A percentile compares a stretch with the other conserved stretches of the same genome.
Evolutionary conservation across 92 coral and sea anemone species (phyloP).

Genomic region (Bergia sp.): DNA sequence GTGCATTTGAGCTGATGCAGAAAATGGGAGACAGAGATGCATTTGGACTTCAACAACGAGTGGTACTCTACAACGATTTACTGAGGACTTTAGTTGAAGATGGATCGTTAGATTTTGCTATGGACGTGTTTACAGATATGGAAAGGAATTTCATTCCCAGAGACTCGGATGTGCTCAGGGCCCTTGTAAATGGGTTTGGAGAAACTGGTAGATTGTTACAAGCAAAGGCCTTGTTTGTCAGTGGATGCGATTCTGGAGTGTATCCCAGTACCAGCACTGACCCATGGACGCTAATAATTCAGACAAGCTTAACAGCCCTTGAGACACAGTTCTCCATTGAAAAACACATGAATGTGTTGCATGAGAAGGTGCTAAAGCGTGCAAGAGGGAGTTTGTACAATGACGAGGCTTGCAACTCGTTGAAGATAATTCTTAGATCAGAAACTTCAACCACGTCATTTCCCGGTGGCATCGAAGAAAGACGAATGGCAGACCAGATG

Average conservation of each 20-base stretch:
- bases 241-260: conserved; percentile 66
- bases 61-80: conserved; percentile 64
- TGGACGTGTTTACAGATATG: conserved; percentile 58
- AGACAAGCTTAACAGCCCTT: conserved; percentile 63
- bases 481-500: conserved; percentile 39
- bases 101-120: conserved; percentile 58
- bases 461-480: neutral
- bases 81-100: conserved; percentile 57
- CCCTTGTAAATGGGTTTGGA: conserved; percentile 71
- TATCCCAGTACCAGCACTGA: conserved; percentile 55
- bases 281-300: conserved; percentile 69
- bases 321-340: conserved; percentile 78
- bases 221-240: conserved; percentile 64
- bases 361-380: conserved; percentile 50
- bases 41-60: conserved; percentile 53
- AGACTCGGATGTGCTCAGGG: conserved; percentile 63
- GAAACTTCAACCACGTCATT: conserved; percentile 37
- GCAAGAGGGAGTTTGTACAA: conserved; percentile 55
- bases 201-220: conserved; percentile 52
- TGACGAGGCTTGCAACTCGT: conserved; percentile 56
- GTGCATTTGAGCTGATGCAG: conserved; percentile 59
- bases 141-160: conserved; percentile 57
- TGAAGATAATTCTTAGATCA: conserved; percentile 55
- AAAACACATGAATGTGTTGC: conserved; percentile 63
- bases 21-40: conserved; percentile 67